Conservation (phyloP, 1,140 invertebrate species). For the Zaprionus ghesquierei region DNA sequence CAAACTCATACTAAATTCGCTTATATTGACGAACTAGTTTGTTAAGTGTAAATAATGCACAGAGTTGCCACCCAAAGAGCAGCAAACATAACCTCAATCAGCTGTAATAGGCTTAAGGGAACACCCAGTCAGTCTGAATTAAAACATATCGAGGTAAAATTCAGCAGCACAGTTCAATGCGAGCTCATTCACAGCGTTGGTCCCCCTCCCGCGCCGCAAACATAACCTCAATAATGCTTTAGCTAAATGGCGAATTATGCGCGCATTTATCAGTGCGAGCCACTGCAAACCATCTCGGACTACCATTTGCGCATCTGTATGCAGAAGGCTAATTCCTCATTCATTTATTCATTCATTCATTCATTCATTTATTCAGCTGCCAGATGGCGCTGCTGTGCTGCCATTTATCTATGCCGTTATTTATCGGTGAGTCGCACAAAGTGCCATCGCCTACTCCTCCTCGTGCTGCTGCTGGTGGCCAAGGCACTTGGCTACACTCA, state of each 20-base stretch:
- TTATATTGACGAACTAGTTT: no score
- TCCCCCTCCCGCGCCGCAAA: background rate
- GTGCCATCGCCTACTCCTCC: no score
- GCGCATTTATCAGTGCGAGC: background rate
- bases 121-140: no score
- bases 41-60: no score
- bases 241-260: background rate
- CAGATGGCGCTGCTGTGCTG: background rate
- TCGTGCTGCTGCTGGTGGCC: background rate
- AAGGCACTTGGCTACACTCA: conserved; percentile 40
- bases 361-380: conserved; percentile 1
- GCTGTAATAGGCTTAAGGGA: no score
- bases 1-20: no score
- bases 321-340: conserved; percentile 7
- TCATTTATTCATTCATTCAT: conserved; percentile 28
- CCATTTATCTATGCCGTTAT: conserved; percentile 37
- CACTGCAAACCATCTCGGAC: background rate
- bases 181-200: background rate
- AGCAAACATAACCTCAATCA: background rate
- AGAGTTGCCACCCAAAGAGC: no score
- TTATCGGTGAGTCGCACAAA: conserved; percentile 18
- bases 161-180: background rate
- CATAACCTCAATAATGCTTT: background rate
- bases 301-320: background rate
- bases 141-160: background rate